These are phyloP conservation scores for Podarcis lilfordi DNA, from an alignment of 2,797 vertebrate genomes.

Conservation along the genomic window DNA sequence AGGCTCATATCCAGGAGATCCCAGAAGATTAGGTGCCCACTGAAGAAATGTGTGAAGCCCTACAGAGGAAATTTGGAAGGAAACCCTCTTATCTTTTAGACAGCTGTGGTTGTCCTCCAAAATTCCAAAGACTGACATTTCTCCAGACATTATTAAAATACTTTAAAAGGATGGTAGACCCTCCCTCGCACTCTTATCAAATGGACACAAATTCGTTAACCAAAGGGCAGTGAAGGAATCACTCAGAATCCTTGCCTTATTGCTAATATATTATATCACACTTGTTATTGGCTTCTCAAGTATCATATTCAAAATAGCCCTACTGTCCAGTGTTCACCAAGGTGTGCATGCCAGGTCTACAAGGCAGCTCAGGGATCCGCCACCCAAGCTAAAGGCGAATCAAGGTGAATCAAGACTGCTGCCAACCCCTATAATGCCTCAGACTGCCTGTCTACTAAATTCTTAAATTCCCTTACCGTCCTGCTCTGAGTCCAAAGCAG, in stretches of 20 bases:
- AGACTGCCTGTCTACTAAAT: background rate
- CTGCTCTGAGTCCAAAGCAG: background rate
- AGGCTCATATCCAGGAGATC: background rate
- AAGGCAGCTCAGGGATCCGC: too few relatives aligned
- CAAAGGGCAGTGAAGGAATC: background rate
- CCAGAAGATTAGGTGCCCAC: background rate
- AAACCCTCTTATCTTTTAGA: background rate
- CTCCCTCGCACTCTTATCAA: background rate
- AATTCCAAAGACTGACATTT: too few relatives aligned
- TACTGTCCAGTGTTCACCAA: too few relatives aligned
- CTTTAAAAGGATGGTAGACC: background rate
- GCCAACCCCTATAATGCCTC: too few relatives aligned
- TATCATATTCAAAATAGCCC: background rate
- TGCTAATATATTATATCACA: background rate
- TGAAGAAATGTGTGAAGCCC: background rate
- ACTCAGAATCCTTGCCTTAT: too few relatives aligned
- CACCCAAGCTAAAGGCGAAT: too few relatives aligned
- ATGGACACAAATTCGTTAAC: background rate
- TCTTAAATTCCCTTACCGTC: background rate
- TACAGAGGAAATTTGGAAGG: background rate
- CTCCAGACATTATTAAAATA: background rate
- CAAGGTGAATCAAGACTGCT: too few relatives aligned
- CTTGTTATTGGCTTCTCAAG: background rate
- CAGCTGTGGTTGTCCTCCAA: background rate
- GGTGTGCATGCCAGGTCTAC: too few relatives aligned